A percentile compares a stretch with the other conserved stretches of the same genome.
Conservation (phyloP, 2,888 invertebrate species). For the Eurytoma californica region DNA sequence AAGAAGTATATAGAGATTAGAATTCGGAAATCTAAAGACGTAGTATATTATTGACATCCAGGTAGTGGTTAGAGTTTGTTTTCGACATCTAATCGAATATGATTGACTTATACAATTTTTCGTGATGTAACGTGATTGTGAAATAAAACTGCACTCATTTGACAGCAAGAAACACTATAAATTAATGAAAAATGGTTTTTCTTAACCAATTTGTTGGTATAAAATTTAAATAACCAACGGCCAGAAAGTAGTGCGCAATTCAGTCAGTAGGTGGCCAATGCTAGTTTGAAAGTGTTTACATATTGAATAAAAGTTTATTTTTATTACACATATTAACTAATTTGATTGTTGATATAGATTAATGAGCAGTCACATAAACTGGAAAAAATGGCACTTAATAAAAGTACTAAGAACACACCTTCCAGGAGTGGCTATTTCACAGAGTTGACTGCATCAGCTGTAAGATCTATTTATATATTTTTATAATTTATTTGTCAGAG, state of each 20-base stretch:
- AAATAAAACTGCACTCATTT: not conserved
- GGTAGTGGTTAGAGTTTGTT: no score
- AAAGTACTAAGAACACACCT: constrained; percentile 49
- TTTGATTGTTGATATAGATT: no score
- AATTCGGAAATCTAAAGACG: no score
- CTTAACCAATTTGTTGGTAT: constrained; percentile 21
- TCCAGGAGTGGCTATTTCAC: constrained; percentile 47
- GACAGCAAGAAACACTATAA: not conserved
- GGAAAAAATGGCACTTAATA: constrained; percentile 48
- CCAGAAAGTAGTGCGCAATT: constrained; percentile 6
- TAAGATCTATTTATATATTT: constrained; percentile 23
- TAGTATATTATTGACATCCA: no score
- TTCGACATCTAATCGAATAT: no score
- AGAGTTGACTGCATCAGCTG: constrained; percentile 48
- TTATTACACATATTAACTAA: no score
- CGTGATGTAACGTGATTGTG: no score
- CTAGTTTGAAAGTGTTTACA: constrained; percentile 17
- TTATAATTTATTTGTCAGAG: not conserved
- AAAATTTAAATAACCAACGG: constrained; percentile 47
- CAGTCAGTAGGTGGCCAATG: constrained; percentile 44
- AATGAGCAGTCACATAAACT: not conserved
- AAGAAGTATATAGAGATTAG: no score
- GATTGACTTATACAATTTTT: no score
- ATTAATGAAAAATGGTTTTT: not conserved
- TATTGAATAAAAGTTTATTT: not conserved